These are phyloP conservation scores for Siniperca knerii DNA, from an alignment of 2,113 vertebrate species.

Conservation along the genomic window DNA sequence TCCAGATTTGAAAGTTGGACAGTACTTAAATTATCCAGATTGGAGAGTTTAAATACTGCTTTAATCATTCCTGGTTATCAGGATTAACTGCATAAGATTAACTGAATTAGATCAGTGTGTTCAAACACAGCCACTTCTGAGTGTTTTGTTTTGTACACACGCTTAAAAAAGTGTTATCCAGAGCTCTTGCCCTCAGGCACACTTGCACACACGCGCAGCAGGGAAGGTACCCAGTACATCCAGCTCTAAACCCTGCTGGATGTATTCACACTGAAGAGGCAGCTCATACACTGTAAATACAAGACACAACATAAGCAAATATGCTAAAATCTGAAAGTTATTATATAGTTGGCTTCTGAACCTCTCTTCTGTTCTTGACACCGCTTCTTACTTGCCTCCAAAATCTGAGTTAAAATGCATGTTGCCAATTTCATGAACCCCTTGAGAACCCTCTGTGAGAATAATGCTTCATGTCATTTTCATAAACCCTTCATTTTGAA, in stretches of 20 bases:
- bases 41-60: conserved; percentile 1
- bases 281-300: conserved; percentile 14
- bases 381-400: conserved; percentile 22
- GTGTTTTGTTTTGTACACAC: conserved; percentile 51
- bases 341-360: conserved; percentile 34
- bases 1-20: not conserved
- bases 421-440: conserved; percentile 27
- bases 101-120: conserved; percentile 18
- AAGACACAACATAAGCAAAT: conserved; percentile 18
- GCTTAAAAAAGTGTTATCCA: conserved; percentile 25
- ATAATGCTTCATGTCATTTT: conserved; percentile 48
- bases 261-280: conserved; percentile 7
- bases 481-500: conserved; percentile 47
- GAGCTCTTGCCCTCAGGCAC: conserved; percentile 14
- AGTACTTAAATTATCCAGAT: not conserved
- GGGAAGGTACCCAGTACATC: not conserved
- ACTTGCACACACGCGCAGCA: not conserved
- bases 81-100: conserved; percentile 28
- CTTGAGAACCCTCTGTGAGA: conserved; percentile 16
- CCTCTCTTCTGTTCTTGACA: conserved; percentile 14
- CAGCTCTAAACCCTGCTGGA: conserved; percentile 6
- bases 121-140: conserved; percentile 10
- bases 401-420: conserved; percentile 23
- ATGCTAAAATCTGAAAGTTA: conserved; percentile 43
- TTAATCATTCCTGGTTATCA: conserved; percentile 14